These are phyloP conservation scores for Genyomyrus donnyi DNA, from an alignment of 2,113 vertebrate genomes.

Conservation along the genomic window DNA sequence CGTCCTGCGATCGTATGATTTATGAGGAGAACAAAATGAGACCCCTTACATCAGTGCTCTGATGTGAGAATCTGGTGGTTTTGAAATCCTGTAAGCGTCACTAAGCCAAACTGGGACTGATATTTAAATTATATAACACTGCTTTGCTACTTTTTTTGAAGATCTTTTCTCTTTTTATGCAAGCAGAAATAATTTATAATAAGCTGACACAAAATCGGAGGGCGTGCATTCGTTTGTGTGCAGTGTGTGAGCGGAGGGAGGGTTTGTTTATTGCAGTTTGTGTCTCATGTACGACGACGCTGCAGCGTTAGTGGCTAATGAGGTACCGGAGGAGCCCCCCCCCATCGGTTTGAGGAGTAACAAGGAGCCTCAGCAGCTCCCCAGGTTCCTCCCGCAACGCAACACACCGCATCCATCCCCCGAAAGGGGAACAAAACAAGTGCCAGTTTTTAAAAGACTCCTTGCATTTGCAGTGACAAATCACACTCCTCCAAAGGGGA, in stretches of 20 bases:
- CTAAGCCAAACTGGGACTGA: neutral
- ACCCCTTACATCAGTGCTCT: neutral
- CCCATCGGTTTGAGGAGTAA: neutral
- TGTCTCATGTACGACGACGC: neutral
- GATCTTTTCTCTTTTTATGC: neutral
- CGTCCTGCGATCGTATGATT: neutral
- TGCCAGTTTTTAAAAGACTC: neutral
- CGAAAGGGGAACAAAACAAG: neutral
- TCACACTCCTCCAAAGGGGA: neutral
- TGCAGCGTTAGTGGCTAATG: neutral
- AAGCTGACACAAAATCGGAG: neutral
- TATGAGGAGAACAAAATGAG: neutral
- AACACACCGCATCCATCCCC: neutral
- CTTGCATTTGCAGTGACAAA: neutral
- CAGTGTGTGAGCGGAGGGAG: neutral
- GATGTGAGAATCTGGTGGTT: neutral
- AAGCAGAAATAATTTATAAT: neutral
- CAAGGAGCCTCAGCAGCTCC: too few relatives aligned
- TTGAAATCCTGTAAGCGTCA: neutral
- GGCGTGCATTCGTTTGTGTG: neutral
- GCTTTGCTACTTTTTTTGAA: neutral
- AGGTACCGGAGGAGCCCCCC: neutral
- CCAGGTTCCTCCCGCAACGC: too few relatives aligned
- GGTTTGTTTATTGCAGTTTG: neutral
- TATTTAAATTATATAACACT: neutral